Evolutionary conservation across 2,888 invertebrate genomes (phyloP).

Genomic region (Cephus pulcher): DNA sequence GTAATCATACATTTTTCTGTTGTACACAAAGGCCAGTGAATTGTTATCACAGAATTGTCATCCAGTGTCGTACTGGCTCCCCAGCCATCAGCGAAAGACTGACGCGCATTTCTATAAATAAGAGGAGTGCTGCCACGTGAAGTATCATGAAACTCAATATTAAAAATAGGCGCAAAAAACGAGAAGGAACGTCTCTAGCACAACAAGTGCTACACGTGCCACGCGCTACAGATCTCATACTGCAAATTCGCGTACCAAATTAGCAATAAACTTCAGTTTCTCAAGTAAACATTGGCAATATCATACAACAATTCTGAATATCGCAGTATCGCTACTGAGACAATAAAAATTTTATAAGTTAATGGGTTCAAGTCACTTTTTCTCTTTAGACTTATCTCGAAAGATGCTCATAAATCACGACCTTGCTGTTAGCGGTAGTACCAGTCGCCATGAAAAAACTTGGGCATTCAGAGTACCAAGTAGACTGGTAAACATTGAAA

Average conservation of each 20-base stretch:
- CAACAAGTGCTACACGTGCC: neutral
- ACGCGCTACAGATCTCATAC: neutral
- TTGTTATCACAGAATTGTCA: neutral
- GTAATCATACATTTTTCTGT: neutral
- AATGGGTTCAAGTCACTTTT: neutral
- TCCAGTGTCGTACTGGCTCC: neutral
- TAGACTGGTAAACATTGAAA: neutral
- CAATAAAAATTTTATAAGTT: neutral
- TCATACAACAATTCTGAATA: neutral
- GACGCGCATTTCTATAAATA: neutral
- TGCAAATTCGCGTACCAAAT: neutral
- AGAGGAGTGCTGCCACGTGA: neutral
- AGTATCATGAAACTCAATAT: conserved; percentile 1
- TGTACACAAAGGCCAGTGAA: neutral
- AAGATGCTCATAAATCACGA: neutral
- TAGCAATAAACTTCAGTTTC: neutral
- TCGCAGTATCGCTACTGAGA: neutral
- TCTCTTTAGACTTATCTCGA: neutral
- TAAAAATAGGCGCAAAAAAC: neutral
- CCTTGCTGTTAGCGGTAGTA: neutral
- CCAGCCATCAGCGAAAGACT: neutral
- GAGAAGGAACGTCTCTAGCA: neutral
- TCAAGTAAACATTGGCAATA: neutral
- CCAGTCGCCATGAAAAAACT: neutral
- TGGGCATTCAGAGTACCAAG: neutral